Percentiles rank a stretch among this genome's conserved stretches.
Conservation (phyloP, 2,888 invertebrate species). For the Hylaea fasciaria region DNA sequence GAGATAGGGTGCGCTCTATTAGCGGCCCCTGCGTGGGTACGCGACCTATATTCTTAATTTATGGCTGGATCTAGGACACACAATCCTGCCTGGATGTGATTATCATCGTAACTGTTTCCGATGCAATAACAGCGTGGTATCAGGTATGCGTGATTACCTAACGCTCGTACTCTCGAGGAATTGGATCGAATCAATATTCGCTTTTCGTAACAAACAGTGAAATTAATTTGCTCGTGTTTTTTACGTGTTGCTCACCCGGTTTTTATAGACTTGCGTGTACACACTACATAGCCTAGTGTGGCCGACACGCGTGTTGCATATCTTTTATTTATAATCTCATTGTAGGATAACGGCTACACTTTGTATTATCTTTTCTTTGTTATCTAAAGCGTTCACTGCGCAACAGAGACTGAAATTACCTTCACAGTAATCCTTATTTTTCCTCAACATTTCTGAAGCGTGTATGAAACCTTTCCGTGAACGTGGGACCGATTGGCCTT, state of each 20-base stretch:
- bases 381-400: background rate
- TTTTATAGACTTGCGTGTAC: constrained; percentile 38
- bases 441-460: background rate
- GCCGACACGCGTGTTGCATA: constrained; percentile 20
- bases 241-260: constrained; percentile 48
- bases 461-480: background rate
- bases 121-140: constrained; percentile 9
- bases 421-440: background rate
- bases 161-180: constrained; percentile 49
- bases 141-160: constrained; percentile 31
- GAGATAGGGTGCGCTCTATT: background rate
- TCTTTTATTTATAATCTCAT: constrained; percentile 2
- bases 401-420: background rate
- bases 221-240: constrained; percentile 46
- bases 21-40: constrained; percentile 8
- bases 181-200: constrained; percentile 62
- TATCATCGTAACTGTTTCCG: constrained; percentile 1
- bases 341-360: background rate
- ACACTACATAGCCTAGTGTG: constrained; percentile 43
- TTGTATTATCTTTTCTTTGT: background rate
- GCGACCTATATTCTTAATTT: constrained; percentile 27
- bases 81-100: constrained; percentile 30
- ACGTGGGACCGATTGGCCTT: background rate
- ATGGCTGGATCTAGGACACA: constrained; percentile 33
- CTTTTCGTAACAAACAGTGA: constrained; percentile 46